Percentiles rank a stretch among this genome's conserved stretches.
Evolutionary conservation across 2,113 vertebrate genomes (phyloP).

Genomic region (Gulo gulo): DNA sequence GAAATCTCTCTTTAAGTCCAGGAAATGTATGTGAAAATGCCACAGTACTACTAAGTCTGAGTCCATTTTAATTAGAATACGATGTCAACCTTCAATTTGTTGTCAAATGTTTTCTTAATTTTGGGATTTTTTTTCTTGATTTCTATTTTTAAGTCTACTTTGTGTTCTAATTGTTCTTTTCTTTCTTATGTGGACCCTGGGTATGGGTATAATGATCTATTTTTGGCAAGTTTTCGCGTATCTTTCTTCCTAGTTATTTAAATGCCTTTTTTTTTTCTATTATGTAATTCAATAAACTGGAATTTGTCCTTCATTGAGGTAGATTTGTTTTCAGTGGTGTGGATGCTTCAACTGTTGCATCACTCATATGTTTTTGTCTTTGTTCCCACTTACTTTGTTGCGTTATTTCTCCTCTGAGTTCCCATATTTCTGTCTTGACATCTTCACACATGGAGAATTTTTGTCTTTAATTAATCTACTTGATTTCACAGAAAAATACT

Average conservation of each 20-base stretch:
- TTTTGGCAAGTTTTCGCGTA: background rate
- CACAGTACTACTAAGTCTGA: background rate
- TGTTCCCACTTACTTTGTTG: background rate
- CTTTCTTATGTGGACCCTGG: background rate
- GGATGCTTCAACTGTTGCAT: background rate
- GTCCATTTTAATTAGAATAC: background rate
- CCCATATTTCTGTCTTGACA: background rate
- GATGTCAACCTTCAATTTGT: background rate
- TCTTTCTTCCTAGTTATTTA: background rate
- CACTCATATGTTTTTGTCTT: background rate
- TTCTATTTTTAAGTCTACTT: background rate
- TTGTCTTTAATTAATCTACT: background rate
- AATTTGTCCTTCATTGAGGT: background rate
- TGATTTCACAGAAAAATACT: background rate
- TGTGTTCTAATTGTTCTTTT: background rate
- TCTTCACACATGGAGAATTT: background rate
- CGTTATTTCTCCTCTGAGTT: background rate
- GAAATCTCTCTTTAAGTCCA: background rate
- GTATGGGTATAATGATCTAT: background rate
- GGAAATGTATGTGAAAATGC: background rate
- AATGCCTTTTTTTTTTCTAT: background rate
- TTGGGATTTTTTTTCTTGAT: background rate
- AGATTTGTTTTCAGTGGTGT: background rate
- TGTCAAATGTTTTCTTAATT: background rate
- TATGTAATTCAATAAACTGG: background rate